Conservation (phyloP, 2,113 vertebrate genomes). For the Fregetta grallaria region DNA sequence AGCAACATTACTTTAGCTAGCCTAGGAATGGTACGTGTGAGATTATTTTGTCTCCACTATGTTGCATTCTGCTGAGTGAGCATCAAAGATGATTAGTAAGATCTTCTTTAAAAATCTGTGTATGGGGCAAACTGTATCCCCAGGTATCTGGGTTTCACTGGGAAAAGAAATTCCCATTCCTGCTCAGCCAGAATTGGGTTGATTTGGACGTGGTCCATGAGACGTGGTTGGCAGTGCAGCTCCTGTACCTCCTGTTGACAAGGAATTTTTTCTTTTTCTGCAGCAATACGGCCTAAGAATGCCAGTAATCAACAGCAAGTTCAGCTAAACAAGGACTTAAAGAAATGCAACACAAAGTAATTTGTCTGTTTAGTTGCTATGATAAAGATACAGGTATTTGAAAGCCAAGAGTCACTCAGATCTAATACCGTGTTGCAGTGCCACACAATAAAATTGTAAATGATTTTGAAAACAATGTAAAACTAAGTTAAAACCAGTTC, state of each 20-base stretch:
- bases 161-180: not conserved
- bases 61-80: not conserved
- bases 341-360: not conserved
- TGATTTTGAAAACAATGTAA: not conserved
- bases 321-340: not conserved
- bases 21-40: not conserved
- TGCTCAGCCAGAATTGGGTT: not conserved
- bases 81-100: not conserved
- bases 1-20: not conserved
- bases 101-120: not conserved
- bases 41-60: not conserved
- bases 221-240: not conserved
- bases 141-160: not conserved
- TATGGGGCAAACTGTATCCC: not conserved
- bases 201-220: not conserved
- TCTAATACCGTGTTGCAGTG: not conserved
- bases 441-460: not conserved
- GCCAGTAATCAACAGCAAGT: not conserved
- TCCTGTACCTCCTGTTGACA: not conserved
- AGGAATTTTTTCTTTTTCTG: not conserved
- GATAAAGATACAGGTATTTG: not conserved
- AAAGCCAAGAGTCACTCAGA: not conserved
- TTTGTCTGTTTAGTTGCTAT: not conserved
- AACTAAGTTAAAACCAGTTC: not conserved
- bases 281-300: not conserved